A percentile compares a stretch with the other conserved stretches of the same genome.
Conservation (phyloP, 2,888 invertebrate species). For the Matsumyia berberina region DNA sequence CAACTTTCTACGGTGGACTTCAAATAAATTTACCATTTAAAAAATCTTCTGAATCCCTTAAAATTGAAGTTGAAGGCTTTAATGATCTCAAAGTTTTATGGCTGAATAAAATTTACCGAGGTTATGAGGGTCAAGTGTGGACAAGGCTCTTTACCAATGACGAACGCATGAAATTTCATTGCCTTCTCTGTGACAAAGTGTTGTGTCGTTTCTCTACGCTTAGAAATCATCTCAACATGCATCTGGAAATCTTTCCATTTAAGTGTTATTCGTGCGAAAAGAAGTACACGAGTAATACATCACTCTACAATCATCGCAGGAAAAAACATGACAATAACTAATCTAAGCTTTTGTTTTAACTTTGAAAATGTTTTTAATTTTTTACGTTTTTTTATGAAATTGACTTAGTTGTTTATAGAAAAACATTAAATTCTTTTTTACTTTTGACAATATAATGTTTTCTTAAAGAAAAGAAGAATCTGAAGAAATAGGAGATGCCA, state of each 20-base stretch:
- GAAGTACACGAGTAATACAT: constrained; percentile 34
- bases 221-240: constrained; percentile 44
- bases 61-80: constrained; percentile 50
- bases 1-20: constrained; percentile 35
- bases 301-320: constrained; percentile 40
- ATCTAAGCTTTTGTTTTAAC: background rate
- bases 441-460: background rate
- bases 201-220: constrained; percentile 29
- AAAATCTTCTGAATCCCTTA: constrained; percentile 8
- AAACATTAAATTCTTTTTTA: background rate
- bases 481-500: no score
- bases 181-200: constrained; percentile 51
- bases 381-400: constrained; percentile 27
- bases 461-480: no score
- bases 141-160: background rate
- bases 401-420: constrained; percentile 21
- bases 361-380: background rate
- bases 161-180: constrained; percentile 26
- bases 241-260: constrained; percentile 56
- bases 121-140: constrained; percentile 58
- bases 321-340: constrained; percentile 12
- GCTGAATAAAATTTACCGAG: constrained; percentile 47
- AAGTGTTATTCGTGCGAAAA: constrained; percentile 60
- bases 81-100: constrained; percentile 44
- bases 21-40: constrained; percentile 52